Evolutionary conservation across 2,113 vertebrate species (phyloP), one percentile per base, ranked within the genome.

Genomic region (Sigmodon hispidus): DNA sequence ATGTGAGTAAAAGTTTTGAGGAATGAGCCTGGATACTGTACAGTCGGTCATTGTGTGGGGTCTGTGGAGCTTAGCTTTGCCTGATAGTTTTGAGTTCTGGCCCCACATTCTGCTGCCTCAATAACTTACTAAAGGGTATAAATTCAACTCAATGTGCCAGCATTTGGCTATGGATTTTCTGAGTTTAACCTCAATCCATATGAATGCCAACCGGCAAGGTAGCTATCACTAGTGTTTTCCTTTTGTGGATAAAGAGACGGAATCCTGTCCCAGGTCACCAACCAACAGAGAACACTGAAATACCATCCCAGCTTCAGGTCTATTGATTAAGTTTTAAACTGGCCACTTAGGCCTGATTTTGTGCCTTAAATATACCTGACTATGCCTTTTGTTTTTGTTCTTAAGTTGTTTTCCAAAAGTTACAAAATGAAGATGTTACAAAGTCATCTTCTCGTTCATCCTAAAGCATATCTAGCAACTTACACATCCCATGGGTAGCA

Each of bases 41-140:
- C 40, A 52, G 31, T 83, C 29, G 72, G 67, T 94, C 87, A 89
- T 22, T 6, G 7, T 22, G 16, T 22, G 57, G 55, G 29, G 24
- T 11, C 63, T 29, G 13, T 57, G 17, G 59, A 91, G 61, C 36
- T 81, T 52, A 65, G 11, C 45, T 59, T 59, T 89, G 76, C 15
- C 91, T 73, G 55, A 67, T 89, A 50, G 34, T 95, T 77, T 92
- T 57, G 31, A 76, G 61, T 83, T 94, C 36, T 29, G 36, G 77
- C 26, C 22, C 65, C 3, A 36, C 0, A 5, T 65, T 57, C 87
- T 86, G 48, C 69, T 61, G 52, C 12, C 12, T 10, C 16, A 45
- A 4, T 77, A 19, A 83, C 70, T 81, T 92, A 61, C 55, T 77
- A 77, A 93, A 29, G 5, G 5, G 16, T 45, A 48, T 90, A 55